phyloP scores from a whole-genome alignment of 2,113 vertebrate genomes.

The Pollachius pollachius region DNA sequence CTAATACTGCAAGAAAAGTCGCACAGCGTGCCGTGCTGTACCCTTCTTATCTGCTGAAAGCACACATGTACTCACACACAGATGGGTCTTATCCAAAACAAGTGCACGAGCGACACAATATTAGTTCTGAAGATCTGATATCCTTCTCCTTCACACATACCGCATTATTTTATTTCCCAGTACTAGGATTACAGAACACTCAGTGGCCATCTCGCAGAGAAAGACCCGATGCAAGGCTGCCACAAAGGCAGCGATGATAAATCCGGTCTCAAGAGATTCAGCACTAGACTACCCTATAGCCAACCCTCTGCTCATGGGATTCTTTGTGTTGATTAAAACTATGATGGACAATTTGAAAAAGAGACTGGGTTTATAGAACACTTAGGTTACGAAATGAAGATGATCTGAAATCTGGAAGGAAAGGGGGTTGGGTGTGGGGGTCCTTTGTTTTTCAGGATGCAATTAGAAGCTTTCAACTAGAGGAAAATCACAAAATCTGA shows the following conservation, averaged over 20 bases:
- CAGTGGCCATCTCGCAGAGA: conserved; percentile 17
- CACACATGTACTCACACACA: background rate
- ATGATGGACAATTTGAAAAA: background rate
- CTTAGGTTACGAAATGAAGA: background rate
- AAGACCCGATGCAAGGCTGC: conserved; percentile 14
- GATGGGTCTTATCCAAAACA: background rate
- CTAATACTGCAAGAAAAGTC: too few species aligned
- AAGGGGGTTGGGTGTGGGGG: background rate
- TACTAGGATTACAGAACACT: conserved; percentile 26
- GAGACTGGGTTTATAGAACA: background rate
- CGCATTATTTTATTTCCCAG: conserved; percentile 5
- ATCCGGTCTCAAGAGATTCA: conserved; percentile 19
- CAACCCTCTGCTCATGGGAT: conserved; percentile 3
- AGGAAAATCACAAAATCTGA: background rate
- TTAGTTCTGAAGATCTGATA: conserved; percentile 10
- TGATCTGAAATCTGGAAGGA: conserved; percentile 5
- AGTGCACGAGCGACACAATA: conserved; percentile 1
- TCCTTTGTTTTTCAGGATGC: background rate
- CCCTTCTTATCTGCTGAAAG: too few species aligned
- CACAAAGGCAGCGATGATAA: conserved; percentile 6
- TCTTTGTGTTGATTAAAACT: conserved; percentile 10
- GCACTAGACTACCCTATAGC: conserved; percentile 12
- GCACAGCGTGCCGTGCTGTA: too few species aligned
- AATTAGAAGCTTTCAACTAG: conserved; percentile 12
- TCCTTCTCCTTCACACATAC: background rate